These are phyloP conservation scores for Trematomus loennbergii DNA, from an alignment of 2,113 vertebrate genomes.

Conservation along the genomic window DNA sequence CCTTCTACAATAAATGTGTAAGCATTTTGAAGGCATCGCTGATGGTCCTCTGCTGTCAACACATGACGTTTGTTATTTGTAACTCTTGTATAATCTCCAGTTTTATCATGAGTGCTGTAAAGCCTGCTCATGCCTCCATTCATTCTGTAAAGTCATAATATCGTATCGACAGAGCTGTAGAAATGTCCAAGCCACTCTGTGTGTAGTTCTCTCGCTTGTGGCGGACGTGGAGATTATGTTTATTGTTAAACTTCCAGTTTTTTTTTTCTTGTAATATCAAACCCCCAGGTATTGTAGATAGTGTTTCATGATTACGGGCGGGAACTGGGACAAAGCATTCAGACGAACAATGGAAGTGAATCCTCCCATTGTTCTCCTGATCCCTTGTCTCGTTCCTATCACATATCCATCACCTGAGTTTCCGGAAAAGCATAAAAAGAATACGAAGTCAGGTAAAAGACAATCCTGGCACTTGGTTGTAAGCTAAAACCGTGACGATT, in stretches of 20 bases:
- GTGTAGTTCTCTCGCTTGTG: constrained; percentile 23
- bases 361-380: neutral
- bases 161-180: constrained; percentile 32
- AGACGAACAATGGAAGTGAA: constrained; percentile 3
- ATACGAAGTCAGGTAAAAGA: constrained; percentile 29
- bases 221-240: constrained; percentile 16
- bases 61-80: constrained; percentile 29
- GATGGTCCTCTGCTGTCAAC: constrained; percentile 36
- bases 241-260: constrained; percentile 15
- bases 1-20: constrained; percentile 39
- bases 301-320: constrained; percentile 17
- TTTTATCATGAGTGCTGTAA: constrained; percentile 21
- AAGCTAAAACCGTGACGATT: neutral
- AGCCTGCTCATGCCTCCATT: constrained; percentile 16
- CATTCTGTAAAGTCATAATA: constrained; percentile 23
- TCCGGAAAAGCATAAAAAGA: constrained; percentile 21
- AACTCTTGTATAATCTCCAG: constrained; percentile 53
- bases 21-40: constrained; percentile 52
- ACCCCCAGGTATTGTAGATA: constrained; percentile 31
- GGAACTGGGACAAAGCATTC: constrained; percentile 24
- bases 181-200: constrained; percentile 29
- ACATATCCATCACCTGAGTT: constrained; percentile 3
- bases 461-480: constrained; percentile 34
- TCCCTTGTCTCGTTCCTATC: neutral
- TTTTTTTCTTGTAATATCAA: constrained; percentile 13